These are phyloP conservation scores for Salvelinus sp. DNA, from an alignment of 2,113 vertebrate genomes.

Conservation along the genomic window DNA sequence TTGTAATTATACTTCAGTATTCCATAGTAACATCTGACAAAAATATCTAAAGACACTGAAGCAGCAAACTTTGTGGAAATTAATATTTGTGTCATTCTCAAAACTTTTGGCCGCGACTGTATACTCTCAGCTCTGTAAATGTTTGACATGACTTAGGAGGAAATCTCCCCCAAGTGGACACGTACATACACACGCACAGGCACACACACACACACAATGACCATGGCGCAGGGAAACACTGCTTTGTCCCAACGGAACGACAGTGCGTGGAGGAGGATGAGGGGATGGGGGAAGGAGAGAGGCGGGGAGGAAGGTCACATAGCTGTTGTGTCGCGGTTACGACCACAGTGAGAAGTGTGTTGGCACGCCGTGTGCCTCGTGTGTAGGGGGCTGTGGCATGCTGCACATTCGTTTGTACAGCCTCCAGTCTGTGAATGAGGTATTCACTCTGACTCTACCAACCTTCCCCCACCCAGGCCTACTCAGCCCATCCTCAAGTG, in stretches of 20 bases:
- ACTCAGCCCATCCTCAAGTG: constrained; percentile 20
- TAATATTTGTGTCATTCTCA: no score
- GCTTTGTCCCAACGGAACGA: constrained; percentile 14
- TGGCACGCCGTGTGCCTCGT: constrained; percentile 48
- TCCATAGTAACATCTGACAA: no score
- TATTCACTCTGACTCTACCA: constrained; percentile 26
- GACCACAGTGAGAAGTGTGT: constrained; percentile 45
- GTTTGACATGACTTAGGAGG: no score
- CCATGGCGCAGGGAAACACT: background rate
- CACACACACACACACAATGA: constrained; percentile 12
- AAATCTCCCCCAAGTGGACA: background rate
- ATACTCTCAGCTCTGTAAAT: background rate
- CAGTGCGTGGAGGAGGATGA: constrained; percentile 23
- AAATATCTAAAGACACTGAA: no score
- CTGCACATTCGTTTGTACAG: constrained; percentile 48
- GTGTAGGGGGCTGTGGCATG: constrained; percentile 58
- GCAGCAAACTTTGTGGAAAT: no score
- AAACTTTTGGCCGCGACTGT: no score
- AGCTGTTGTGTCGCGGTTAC: constrained; percentile 39
- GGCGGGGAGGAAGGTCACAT: constrained; percentile 54
- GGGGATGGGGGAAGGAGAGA: background rate
- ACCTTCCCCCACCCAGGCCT: background rate
- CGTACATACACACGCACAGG: constrained; percentile 10
- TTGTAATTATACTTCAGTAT: no score
- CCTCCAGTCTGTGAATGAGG: constrained; percentile 37